Conservation (phyloP, 1,140 invertebrate species). For the Xylocopa sonorina region DNA sequence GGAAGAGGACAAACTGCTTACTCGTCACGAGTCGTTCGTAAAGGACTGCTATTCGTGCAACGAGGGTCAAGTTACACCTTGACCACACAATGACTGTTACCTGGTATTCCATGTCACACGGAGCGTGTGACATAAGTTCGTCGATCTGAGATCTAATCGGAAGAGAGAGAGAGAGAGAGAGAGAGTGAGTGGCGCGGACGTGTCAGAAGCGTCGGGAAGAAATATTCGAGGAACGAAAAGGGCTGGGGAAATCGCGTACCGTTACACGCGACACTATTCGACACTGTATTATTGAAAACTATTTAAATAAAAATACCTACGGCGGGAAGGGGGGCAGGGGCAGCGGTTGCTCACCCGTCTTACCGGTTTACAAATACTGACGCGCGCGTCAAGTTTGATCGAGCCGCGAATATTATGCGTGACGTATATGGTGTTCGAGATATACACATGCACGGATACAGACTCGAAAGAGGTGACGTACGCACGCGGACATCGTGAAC, state of each 20-base stretch:
- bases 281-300: conserved; percentile 34
- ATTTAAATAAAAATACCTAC: conserved; percentile 51
- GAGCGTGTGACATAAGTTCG: conserved; percentile 52
- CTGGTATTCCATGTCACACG: conserved; percentile 16
- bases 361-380: conserved; percentile 54
- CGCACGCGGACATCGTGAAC: conserved; percentile 45
- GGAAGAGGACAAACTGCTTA: conserved; percentile 40
- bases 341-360: conserved; percentile 34
- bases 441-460: conserved; percentile 37
- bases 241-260: conserved; percentile 18
- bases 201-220: neutral
- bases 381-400: conserved; percentile 61
- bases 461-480: conserved; percentile 40
- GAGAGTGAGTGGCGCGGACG: neutral
- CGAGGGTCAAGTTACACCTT: conserved; percentile 60
- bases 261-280: conserved; percentile 34
- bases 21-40: conserved; percentile 48
- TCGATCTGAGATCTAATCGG: conserved; percentile 45
- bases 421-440: conserved; percentile 44
- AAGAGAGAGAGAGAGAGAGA: conserved; percentile 30
- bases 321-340: conserved; percentile 25
- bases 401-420: conserved; percentile 59
- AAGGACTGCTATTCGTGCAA: conserved; percentile 46
- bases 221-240: conserved; percentile 37
- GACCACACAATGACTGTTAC: conserved; percentile 45